Percentiles rank a stretch among this genome's conserved stretches.
Evolutionary conservation across 2,797 vertebrate genomes (phyloP).

Genomic region (Eulemur albifrons): DNA sequence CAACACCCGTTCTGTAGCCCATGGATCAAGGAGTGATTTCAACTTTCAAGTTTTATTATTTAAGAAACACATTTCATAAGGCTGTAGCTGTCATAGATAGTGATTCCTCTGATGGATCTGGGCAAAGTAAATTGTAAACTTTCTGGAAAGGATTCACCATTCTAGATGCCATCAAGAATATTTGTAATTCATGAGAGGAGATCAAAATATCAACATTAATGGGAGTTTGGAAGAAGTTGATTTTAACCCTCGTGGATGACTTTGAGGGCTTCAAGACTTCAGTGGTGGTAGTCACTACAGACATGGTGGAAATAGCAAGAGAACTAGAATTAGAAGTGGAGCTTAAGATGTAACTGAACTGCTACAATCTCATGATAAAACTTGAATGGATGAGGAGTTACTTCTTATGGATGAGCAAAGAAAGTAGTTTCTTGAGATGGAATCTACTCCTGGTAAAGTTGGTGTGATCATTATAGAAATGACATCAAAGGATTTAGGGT

Average conservation of each 20-base stretch:
- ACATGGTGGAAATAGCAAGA: neutral
- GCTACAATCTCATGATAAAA: neutral
- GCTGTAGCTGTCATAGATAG: neutral
- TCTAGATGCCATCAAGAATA: neutral
- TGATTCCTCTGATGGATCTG: neutral
- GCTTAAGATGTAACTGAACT: neutral
- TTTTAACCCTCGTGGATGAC: neutral
- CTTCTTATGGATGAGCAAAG: neutral
- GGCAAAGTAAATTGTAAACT: neutral
- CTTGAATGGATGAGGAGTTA: neutral
- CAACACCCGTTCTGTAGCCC: neutral
- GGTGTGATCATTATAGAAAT: neutral
- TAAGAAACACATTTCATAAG: neutral
- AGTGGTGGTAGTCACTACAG: neutral
- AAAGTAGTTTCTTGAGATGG: neutral
- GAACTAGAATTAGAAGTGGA: neutral
- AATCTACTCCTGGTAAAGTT: neutral
- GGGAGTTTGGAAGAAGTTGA: neutral
- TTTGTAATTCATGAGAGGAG: neutral
- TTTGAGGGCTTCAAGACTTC: neutral
- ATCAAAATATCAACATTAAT: neutral
- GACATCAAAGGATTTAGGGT: neutral
- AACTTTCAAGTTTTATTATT: neutral
- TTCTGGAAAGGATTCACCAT: neutral
- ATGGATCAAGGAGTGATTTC: neutral